Evolutionary conservation across 2,888 invertebrate species (phyloP).

Genomic region (Ametastegia equiseti): DNA sequence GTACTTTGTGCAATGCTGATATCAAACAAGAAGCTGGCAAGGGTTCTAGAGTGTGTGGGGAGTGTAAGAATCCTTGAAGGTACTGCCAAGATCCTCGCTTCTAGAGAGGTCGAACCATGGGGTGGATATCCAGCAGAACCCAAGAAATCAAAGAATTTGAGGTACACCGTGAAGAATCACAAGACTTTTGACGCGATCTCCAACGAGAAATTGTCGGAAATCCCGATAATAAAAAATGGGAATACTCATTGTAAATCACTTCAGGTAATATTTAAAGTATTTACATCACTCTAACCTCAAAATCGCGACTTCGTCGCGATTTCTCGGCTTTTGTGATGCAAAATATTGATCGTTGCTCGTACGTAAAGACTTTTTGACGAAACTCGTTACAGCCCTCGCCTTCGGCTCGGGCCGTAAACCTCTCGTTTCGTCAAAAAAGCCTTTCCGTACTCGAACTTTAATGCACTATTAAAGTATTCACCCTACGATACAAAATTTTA

Average conservation of each 20-base stretch:
- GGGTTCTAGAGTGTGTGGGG: too few species aligned
- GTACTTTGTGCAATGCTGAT: too few species aligned
- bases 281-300: neutral
- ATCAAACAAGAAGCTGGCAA: too few species aligned
- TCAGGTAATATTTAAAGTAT: slow-evolving; percentile 16
- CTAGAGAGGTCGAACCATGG: slow-evolving; percentile 45
- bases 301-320: neutral
- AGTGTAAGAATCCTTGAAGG: too few species aligned
- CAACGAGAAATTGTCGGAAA: neutral
- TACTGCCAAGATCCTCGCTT: slow-evolving; percentile 37
- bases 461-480: too few species aligned
- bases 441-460: too few species aligned
- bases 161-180: neutral
- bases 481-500: too few species aligned
- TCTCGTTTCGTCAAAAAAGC: too few species aligned
- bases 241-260: neutral
- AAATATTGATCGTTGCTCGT: too few species aligned
- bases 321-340: neutral
- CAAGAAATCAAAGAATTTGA: neutral
- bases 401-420: too few species aligned
- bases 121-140: neutral
- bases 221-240: slow-evolving; percentile 21
- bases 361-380: too few species aligned
- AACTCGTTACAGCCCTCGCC: too few species aligned
- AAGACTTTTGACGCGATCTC: slow-evolving; percentile 9